Evolutionary conservation across 2,797 vertebrate genomes (phyloP).

Genomic region (Periparus ater): DNA sequence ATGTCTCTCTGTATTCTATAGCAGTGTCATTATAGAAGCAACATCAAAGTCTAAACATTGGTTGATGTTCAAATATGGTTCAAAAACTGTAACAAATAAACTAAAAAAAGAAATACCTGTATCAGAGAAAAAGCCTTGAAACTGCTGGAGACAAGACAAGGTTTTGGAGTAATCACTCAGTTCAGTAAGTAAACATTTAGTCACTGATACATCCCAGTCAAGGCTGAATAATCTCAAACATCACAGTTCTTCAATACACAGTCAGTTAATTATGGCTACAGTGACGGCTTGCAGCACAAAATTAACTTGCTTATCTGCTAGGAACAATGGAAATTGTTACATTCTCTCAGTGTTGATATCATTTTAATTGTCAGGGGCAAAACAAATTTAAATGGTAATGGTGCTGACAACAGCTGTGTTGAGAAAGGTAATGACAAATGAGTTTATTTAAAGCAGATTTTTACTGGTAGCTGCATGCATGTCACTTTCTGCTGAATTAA

Average conservation of each 20-base stretch:
- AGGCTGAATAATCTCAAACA: conserved; percentile 62
- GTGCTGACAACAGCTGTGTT: conserved; percentile 22
- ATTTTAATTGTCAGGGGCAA: conserved; percentile 32
- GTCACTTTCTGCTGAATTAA: not conserved
- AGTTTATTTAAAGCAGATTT: conserved; percentile 33
- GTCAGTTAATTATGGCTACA: conserved; percentile 36
- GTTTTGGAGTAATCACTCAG: conserved; percentile 35
- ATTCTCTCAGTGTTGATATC: conserved; percentile 5
- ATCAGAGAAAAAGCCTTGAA: conserved; percentile 31
- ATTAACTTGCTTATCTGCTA: conserved; percentile 42
- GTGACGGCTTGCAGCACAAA: conserved; percentile 22
- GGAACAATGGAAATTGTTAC: conserved; percentile 45
- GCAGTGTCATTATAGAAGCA: not conserved
- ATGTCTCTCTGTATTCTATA: not conserved
- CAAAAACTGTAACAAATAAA: not conserved
- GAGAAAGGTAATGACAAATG: conserved; percentile 10
- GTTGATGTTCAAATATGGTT: conserved; percentile 4
- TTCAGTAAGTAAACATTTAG: conserved; percentile 58
- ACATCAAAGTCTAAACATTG: not conserved
- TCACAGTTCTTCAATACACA: conserved; percentile 40
- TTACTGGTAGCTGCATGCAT: not conserved
- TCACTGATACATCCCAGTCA: conserved; percentile 59
- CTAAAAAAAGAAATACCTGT: not conserved
- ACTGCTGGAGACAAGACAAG: conserved; percentile 26
- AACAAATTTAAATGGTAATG: conserved; percentile 36